Percentiles rank a stretch among this genome's conserved stretches.
Evolutionary conservation across 2,888 invertebrate genomes (phyloP).

Genomic region (Notodonta ziczac): DNA sequence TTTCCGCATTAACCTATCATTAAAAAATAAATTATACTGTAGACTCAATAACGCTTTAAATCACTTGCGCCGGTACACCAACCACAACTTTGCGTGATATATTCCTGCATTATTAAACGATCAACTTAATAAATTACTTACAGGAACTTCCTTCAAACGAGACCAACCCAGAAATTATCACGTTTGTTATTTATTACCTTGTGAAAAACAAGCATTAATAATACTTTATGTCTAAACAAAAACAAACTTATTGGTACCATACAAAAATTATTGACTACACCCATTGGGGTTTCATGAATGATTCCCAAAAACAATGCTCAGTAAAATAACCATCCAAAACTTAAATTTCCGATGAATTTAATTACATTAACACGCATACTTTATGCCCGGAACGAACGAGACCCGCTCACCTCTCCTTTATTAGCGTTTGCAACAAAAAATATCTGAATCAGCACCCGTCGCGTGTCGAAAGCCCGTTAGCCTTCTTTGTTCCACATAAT

Average conservation of each 20-base stretch:
- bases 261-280: too few species aligned
- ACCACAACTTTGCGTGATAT: not conserved
- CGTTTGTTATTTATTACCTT: too few species aligned
- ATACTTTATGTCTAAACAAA: too few species aligned
- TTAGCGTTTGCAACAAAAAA: constrained; percentile 38
- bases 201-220: too few species aligned
- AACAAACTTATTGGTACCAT: too few species aligned
- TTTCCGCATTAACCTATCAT: not conserved
- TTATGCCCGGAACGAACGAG: constrained; percentile 14
- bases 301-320: not conserved
- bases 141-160: too few species aligned
- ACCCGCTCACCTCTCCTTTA: constrained; percentile 11
- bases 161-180: too few species aligned
- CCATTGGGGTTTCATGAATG: not conserved
- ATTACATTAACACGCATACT: not conserved
- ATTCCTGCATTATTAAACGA: not conserved
- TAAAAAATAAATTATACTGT: not conserved
- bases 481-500: constrained; percentile 31
- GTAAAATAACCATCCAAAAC: not conserved
- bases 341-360: not conserved
- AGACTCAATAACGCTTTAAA: too few species aligned
- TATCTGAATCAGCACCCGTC: constrained; percentile 32
- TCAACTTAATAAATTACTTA: too few species aligned
- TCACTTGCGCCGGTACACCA: too few species aligned
- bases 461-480: constrained; percentile 50